Base-by-base conservation (phyloP, 2,888 invertebrate species). In the Hartigia nigra region DNA sequence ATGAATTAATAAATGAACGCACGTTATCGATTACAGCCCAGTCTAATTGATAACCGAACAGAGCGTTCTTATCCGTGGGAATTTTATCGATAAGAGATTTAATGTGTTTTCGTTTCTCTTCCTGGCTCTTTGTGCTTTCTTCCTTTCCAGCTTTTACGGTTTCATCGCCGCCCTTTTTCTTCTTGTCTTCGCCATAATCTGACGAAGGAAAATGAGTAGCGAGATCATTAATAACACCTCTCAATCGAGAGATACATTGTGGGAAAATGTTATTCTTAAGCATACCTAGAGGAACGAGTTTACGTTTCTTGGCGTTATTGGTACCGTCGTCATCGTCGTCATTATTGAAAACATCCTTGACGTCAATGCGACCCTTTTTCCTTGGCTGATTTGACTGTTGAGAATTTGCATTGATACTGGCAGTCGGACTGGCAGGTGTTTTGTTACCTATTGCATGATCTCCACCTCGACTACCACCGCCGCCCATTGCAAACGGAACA, bases 11-110 rank as follows among this genome's bases (percentile, higher is more conserved):
- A 39, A 78, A 78, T 32, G 77, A 78, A 39, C 31, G 31, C 69
- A 95, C 95, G 91, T 93, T 93, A 90, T 96, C 95, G 72, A 96
- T 95, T 84, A 97, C 95, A 81, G 95, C 94, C 96, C 98, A 98
- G 92, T 99, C 98, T 77, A 99, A 95, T 87, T 96, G 95, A 92
- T 97, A 99, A 84, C 96, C 97, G 93, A 99, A 99, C 84, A 99
- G 94, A 88, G 98, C 98, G 82, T 96, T 97, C 93, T 99, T 99
- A 91, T 97, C 98, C 12, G 99, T 99, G 81, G 99, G 99, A 90
- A 99, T 99, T 93, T 97, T 97, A 92, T 99, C 99, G 89, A 99
- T 99, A 86, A 99, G 95, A 83, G 96, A 96, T 93, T 99, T 99
- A 87, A 99, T 98, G 92, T 98, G 96, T 88, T 97, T 97, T 79